These are phyloP conservation scores for Panurus biarmicus DNA, from an alignment of 2,113 vertebrate genomes.

Conservation along the genomic window DNA sequence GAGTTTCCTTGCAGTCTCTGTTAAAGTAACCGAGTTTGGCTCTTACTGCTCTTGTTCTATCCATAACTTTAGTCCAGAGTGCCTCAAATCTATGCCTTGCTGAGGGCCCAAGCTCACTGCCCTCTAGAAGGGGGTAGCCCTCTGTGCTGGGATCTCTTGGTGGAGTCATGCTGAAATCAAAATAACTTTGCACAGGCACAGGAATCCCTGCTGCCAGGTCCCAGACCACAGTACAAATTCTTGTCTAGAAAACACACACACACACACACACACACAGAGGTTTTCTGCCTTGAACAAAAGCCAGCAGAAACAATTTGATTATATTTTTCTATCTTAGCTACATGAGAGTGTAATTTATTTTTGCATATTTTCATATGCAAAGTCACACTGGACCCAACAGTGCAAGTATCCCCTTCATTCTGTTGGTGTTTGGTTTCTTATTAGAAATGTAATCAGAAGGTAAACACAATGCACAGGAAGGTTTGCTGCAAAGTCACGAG, in stretches of 20 bases:
- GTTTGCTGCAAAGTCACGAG: conserved; percentile 20
- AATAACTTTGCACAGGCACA: neutral
- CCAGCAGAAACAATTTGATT: neutral
- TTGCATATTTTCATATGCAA: neutral
- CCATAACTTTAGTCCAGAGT: neutral
- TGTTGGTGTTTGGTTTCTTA: neutral
- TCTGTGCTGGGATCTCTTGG: neutral
- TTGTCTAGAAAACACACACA: neutral
- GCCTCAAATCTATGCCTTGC: neutral
- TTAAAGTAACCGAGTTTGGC: neutral
- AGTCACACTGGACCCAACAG: neutral
- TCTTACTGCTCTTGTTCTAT: neutral
- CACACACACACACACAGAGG: neutral
- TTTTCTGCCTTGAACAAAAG: neutral
- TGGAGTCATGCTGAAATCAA: neutral
- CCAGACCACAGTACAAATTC: neutral
- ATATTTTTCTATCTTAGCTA: neutral
- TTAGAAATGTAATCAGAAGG: neutral
- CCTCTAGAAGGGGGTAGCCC: neutral
- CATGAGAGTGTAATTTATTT: neutral
- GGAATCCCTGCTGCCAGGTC: neutral
- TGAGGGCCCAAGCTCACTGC: neutral
- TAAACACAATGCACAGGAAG: conserved; percentile 51
- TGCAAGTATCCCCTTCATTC: neutral
- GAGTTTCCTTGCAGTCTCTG: neutral